phyloP scores from a whole-genome alignment of 1,140 invertebrate genomes.

The Bathynomus jamesi region DNA sequence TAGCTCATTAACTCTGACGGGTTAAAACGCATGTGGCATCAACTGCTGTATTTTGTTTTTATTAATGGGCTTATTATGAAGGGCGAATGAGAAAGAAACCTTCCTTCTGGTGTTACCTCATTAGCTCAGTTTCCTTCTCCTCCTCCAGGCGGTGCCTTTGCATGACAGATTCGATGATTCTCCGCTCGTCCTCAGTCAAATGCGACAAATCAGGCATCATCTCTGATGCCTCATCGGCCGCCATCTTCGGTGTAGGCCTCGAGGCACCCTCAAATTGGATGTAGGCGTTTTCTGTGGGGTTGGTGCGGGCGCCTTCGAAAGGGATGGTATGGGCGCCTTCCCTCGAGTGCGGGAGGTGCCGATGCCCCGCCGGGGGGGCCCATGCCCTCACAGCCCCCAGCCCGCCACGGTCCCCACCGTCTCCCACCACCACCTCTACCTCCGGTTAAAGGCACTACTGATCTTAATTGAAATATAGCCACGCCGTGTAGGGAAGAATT shows the following conservation, averaged over 20 bases:
- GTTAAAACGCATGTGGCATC: no score
- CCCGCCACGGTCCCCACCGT: background rate
- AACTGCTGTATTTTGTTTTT: no score
- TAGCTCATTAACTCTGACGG: no score
- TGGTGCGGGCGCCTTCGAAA: conserved; percentile 6
- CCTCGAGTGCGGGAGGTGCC: background rate
- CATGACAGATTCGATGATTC: conserved; percentile 94
- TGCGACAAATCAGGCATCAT: conserved; percentile 85
- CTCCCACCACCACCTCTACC: conserved; percentile 1
- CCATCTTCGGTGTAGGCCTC: conserved; percentile 27
- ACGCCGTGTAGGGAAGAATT: no score
- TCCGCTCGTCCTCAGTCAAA: conserved; percentile 91
- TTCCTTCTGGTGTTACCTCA: conserved; percentile 61
- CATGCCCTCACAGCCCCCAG: conserved; percentile 9
- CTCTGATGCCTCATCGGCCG: conserved; percentile 29
- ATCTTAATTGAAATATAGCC: no score
- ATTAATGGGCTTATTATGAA: no score
- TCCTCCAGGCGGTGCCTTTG: conserved; percentile 94
- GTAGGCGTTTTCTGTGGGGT: background rate
- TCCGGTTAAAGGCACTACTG: background rate
- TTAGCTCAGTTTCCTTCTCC: conserved; percentile 85
- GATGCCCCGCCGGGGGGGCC: conserved; percentile 7
- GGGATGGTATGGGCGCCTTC: conserved; percentile 10
- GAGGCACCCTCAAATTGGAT: background rate
- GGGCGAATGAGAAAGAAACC: no score